Conservation (phyloP, 2,888 invertebrate genomes). For the Aporophyla lueneburgensis region DNA sequence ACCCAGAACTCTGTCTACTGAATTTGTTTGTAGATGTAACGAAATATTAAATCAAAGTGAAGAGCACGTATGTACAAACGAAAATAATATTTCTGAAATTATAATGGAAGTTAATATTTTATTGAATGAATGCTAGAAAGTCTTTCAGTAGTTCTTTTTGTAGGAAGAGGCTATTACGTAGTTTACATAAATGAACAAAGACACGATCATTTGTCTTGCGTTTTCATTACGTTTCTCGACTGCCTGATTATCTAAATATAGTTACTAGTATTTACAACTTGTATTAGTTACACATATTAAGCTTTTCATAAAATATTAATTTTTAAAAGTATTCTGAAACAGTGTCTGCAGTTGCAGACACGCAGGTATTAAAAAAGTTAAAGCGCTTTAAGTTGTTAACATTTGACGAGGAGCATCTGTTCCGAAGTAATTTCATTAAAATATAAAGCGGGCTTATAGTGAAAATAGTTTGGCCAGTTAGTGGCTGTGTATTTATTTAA, state of each 20-base stretch:
- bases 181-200: neutral
- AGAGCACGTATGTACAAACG: neutral
- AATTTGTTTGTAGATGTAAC: neutral
- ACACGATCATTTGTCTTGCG: neutral
- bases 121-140: neutral
- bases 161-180: neutral
- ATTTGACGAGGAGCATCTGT: conserved; percentile 27
- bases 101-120: neutral
- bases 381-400: conserved; percentile 25
- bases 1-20: neutral
- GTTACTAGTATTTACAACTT: neutral
- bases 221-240: neutral
- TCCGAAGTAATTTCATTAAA: conserved; percentile 14
- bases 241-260: neutral
- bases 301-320: conserved; percentile 7
- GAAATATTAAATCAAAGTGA: neutral
- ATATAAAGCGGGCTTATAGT: neutral
- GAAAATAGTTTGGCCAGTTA: neutral
- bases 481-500: neutral
- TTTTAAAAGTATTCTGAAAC: conserved; percentile 7
- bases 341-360: conserved; percentile 22
- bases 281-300: neutral
- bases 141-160: neutral
- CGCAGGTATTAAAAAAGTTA: conserved; percentile 51
- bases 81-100: neutral